phyloP scores from a whole-genome alignment of 2,888 invertebrate genomes.

The Congeria kusceri region DNA sequence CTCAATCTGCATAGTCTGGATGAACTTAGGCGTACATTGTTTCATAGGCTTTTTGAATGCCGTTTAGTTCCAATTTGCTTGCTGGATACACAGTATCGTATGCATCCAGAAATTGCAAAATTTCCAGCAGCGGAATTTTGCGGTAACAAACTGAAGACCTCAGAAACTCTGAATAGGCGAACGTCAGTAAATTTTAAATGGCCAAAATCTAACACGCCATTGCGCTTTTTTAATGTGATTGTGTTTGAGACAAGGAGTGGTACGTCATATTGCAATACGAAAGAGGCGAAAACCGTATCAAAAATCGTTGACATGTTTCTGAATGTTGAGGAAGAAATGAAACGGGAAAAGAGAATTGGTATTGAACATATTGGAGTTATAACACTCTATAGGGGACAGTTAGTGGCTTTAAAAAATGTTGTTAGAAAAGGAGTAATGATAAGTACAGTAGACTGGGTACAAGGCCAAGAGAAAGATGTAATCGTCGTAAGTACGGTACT shows the following conservation, averaged over 20 bases:
- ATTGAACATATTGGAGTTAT: constrained; percentile 44
- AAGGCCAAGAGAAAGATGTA: constrained; percentile 59
- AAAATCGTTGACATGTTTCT: constrained; percentile 35
- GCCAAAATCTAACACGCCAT: constrained; percentile 29
- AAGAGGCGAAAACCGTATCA: constrained; percentile 32
- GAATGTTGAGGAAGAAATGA: constrained; percentile 27
- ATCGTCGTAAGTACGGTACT: constrained; percentile 55
- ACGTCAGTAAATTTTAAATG: constrained; percentile 38
- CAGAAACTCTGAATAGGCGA: not conserved
- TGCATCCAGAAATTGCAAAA: constrained; percentile 48
- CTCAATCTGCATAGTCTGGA: constrained; percentile 15
- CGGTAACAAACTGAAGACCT: constrained; percentile 29
- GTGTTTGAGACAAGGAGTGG: constrained; percentile 31
- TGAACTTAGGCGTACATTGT: constrained; percentile 34
- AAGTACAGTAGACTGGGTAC: constrained; percentile 55
- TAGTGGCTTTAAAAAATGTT: constrained; percentile 16
- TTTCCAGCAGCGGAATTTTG: constrained; percentile 57
- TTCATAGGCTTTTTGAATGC: constrained; percentile 33
- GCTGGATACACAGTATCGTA: constrained; percentile 52
- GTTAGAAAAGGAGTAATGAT: constrained; percentile 31
- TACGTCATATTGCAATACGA: constrained; percentile 37
- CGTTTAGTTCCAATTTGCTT: not conserved
- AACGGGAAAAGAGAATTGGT: constrained; percentile 22
- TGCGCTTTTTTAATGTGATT: constrained; percentile 49
- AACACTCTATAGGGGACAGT: constrained; percentile 54